Evolutionary conservation across 2,888 invertebrate genomes (phyloP).

Genomic region (Ichneumoninae sp.): DNA sequence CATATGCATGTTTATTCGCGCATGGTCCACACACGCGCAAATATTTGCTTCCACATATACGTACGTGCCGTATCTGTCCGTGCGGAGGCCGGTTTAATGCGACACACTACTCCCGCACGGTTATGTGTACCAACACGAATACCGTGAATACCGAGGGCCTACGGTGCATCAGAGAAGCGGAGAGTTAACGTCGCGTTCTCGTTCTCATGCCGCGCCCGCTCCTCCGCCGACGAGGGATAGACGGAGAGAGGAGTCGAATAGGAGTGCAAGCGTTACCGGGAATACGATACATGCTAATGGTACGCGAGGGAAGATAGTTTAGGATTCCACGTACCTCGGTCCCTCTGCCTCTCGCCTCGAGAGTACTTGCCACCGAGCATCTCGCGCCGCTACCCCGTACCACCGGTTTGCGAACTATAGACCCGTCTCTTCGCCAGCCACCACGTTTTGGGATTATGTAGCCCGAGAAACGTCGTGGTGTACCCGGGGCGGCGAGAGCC

Average conservation of each 20-base stretch:
- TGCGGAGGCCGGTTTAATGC: conserved; percentile 18
- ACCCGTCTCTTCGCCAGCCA: background rate
- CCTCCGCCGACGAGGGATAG: background rate
- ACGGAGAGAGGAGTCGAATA: conserved; percentile 16
- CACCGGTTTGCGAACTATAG: background rate
- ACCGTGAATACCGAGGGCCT: conserved; percentile 21
- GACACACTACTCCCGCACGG: background rate
- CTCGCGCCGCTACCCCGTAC: conserved; percentile 12
- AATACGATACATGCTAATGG: conserved; percentile 63
- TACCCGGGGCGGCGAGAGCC: conserved; percentile 1
- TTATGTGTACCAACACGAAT: conserved; percentile 42
- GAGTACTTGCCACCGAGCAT: conserved; percentile 46
- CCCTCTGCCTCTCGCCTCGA: conserved; percentile 26
- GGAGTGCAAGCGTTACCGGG: conserved; percentile 36
- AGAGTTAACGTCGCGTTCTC: conserved; percentile 27
- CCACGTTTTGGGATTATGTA: conserved; percentile 36
- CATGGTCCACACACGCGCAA: conserved; percentile 16
- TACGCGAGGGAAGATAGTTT: conserved; percentile 63
- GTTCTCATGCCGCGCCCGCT: conserved; percentile 2
- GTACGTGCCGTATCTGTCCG: background rate
- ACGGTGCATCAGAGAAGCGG: conserved; percentile 34
- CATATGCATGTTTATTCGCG: conserved; percentile 29
- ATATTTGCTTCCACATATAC: conserved; percentile 8
- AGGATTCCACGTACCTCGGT: conserved; percentile 57
- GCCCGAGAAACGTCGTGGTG: background rate